Base-by-base conservation (phyloP, 2,113 vertebrate genomes). In the Bungarus multicinctus region DNA sequence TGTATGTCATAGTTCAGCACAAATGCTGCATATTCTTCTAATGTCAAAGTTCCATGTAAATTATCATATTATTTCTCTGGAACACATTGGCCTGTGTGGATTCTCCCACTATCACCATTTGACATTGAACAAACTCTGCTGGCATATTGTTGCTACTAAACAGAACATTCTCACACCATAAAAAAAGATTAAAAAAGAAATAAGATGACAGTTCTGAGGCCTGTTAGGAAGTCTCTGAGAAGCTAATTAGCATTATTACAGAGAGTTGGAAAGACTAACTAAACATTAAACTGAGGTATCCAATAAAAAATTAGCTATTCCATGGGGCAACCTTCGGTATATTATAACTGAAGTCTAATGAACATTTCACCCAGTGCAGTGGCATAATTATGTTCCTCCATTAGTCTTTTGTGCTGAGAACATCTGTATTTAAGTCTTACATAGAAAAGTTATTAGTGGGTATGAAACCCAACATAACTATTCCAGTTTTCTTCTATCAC, bases 281-380 rank as follows among this genome's bases (percentile, higher is more conserved):
- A 94, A 94, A 88, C 95, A 87, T 94, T 94, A 96, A 89, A 93
- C 1, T 92, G 94, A 91, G 93, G 85, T 43, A 93, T 93, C 95
- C 47, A 89, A 14, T 93, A 94, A 88, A 93, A 93, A 54, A 12
- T 4, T 92, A 5, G 0, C 18, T 89, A 90, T 93, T 89, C 53
- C 55, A 58, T 58, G 27, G 16, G 69, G 39, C 5, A 93, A 10
- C 9, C 89, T 74, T 74, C 87, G 87, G 92, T 11, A 93, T 2
- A 91, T 92, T 94, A 94, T 89, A 23, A 34, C 39, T 92, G 88
- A 93, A 94, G 53, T 89, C 4, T 92, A 92, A 93, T 90, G 91
- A 52, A 94, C 45, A 94, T 94, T 93, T 74, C 50, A 91, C 87
- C 30, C 85, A 60, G 85, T 53, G 5, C 9, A 94, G 52, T 85